A percentile compares a stretch with the other conserved stretches of the same genome.
Conservation (phyloP, 64 coral and sea anemone species). For the Actinia tenebrosa region DNA sequence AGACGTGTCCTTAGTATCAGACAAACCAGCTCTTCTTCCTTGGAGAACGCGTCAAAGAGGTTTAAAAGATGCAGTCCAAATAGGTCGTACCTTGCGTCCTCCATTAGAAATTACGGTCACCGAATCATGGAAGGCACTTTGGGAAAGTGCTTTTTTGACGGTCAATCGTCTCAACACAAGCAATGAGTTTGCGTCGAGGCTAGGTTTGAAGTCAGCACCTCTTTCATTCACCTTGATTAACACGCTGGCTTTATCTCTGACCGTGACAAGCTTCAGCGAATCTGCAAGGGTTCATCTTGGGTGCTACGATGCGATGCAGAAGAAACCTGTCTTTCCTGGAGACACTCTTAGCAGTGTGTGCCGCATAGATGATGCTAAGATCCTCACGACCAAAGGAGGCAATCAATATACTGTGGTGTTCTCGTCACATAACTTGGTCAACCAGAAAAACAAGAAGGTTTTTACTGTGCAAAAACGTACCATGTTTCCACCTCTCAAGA, state of each 20-base stretch:
- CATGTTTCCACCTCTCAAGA: constrained; percentile 32
- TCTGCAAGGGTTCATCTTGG: constrained; percentile 40
- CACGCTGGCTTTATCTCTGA: constrained; percentile 1
- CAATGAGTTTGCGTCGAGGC: background rate
- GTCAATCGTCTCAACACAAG: constrained; percentile 17
- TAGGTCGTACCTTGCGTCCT: constrained; percentile 9
- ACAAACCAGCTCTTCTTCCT: too few species aligned
- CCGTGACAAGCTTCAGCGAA: constrained; percentile 26
- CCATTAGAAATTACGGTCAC: constrained; percentile 24
- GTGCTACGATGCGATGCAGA: constrained; percentile 24
- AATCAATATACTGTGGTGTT: constrained; percentile 25
- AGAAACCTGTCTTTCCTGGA: constrained; percentile 24
- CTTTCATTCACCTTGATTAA: constrained; percentile 20
- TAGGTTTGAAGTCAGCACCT: constrained; percentile 3
- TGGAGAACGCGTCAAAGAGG: background rate
- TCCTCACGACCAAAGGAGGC: background rate
- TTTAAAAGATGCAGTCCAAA: constrained; percentile 6
- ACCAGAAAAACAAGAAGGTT: constrained; percentile 20
- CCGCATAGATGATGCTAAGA: constrained; percentile 14
- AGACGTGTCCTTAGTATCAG: background rate
- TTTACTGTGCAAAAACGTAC: constrained; percentile 34
- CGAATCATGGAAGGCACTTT: constrained; percentile 37
- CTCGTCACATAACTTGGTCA: constrained; percentile 21
- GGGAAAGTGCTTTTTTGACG: constrained; percentile 26
- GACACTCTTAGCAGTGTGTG: constrained; percentile 25